Evolutionary conservation across 2,797 vertebrate genomes (phyloP).

Genomic region (Gymnodraco acuticeps): DNA sequence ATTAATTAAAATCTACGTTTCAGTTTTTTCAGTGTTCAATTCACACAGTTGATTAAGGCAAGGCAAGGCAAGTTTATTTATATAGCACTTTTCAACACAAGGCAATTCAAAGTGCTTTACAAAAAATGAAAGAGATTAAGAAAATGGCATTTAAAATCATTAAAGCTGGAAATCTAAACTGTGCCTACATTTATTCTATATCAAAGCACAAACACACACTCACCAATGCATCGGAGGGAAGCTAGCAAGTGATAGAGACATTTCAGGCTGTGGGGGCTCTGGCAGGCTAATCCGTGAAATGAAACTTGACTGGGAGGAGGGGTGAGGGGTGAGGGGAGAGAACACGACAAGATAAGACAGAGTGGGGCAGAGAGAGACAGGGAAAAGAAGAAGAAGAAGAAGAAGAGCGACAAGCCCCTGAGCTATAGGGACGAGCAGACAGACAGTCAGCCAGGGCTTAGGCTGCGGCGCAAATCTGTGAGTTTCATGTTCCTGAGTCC

Average conservation of each 20-base stretch:
- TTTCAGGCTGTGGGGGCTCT: constrained; percentile 78
- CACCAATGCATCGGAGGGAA: constrained; percentile 45
- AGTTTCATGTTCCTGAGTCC: constrained; percentile 45
- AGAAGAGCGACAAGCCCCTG: constrained; percentile 63
- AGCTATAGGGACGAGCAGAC: constrained; percentile 69
- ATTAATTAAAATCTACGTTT: no score
- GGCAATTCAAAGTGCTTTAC: no score
- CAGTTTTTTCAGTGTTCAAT: constrained; percentile 43
- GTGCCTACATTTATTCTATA: constrained; percentile 33
- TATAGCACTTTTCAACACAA: no score
- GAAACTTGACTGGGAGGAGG: constrained; percentile 80
- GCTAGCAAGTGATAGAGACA: constrained; percentile 77
- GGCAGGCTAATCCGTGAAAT: constrained; percentile 83
- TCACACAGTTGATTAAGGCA: constrained; percentile 54
- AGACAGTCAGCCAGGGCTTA: constrained; percentile 47
- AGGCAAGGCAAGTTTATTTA: no score
- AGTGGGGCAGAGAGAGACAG: constrained; percentile 52
- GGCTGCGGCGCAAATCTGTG: constrained; percentile 51
- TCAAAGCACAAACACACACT: constrained; percentile 28
- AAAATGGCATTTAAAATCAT: no score
- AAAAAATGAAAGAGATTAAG: no score
- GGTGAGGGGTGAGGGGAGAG: constrained; percentile 70
- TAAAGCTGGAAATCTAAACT: constrained; percentile 46
- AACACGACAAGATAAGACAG: constrained; percentile 75
- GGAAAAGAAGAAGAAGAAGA: no score